Evolutionary conservation across 2,797 vertebrate species (phyloP).

Genomic region (Naso thynnoides): DNA sequence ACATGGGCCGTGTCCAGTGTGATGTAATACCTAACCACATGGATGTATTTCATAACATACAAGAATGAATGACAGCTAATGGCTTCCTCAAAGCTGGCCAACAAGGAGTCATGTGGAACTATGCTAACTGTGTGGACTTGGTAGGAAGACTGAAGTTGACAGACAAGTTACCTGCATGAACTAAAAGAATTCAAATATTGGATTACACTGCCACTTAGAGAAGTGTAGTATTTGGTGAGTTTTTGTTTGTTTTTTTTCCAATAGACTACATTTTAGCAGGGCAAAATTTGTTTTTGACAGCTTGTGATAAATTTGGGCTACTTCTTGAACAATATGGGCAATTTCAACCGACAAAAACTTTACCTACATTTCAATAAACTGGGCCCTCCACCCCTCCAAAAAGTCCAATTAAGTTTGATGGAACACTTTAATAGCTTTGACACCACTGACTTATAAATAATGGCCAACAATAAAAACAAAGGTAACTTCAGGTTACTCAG

Average conservation of each 20-base stretch:
- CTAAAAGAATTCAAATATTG: not conserved
- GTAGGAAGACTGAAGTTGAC: not conserved
- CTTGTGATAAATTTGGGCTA: not conserved
- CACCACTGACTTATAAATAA: not conserved
- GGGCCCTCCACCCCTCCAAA: not conserved
- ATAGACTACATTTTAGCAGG: not conserved
- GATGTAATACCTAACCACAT: slow-evolving; percentile 15
- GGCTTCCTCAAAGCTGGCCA: slow-evolving; percentile 17
- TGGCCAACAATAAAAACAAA: not conserved
- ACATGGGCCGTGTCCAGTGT: slow-evolving; percentile 9
- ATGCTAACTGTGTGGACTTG: slow-evolving; percentile 8
- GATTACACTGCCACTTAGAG: not conserved
- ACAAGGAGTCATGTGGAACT: slow-evolving; percentile 10
- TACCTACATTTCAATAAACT: too few relatives aligned
- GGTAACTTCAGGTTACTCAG: not conserved
- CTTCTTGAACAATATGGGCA: too few relatives aligned
- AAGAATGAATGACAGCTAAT: slow-evolving; percentile 15
- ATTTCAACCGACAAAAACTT: too few relatives aligned
- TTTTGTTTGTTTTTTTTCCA: not conserved
- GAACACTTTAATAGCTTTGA: too few relatives aligned
- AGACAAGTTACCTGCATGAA: not conserved
- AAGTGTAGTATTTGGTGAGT: too few relatives aligned
- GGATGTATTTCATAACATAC: slow-evolving; percentile 22
- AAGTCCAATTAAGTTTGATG: not conserved
- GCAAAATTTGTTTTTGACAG: not conserved